Conservation (phyloP, 2,888 invertebrate genomes). For the Minunthozetes semirufus region DNA sequence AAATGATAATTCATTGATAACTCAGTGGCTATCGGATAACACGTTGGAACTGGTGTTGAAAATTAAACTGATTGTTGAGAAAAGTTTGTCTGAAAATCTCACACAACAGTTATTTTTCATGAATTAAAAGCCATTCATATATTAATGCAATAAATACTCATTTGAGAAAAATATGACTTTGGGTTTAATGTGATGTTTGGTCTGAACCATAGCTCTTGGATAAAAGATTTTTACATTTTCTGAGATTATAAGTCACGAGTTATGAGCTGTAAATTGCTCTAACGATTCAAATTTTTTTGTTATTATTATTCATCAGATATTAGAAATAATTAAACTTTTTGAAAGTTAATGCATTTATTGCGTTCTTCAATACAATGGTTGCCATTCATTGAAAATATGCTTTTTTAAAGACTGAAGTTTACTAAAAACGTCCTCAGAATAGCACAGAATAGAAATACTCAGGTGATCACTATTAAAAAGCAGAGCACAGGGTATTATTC, state of each 20-base stretch:
- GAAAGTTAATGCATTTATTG: conserved; percentile 12
- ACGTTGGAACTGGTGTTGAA: no score
- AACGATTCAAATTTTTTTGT: neutral
- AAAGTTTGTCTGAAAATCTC: no score
- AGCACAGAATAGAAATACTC: neutral
- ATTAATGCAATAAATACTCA: neutral
- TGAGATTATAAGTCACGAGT: conserved; percentile 1
- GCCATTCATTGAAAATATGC: neutral
- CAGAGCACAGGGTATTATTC: neutral
- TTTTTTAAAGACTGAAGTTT: neutral
- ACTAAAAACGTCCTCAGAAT: neutral
- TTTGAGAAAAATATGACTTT: neutral
- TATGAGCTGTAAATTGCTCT: neutral
- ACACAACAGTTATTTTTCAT: no score
- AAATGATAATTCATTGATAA: no score
- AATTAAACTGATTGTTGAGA: no score
- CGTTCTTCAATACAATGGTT: conserved; percentile 2
- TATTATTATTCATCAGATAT: conserved; percentile 15
- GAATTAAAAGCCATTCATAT: neutral
- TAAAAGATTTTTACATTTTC: no score
- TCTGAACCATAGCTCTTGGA: no score
- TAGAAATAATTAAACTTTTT: conserved; percentile 1
- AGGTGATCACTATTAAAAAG: neutral
- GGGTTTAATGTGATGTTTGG: no score
- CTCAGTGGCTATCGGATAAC: no score